phyloP scores from a whole-genome alignment of 2,113 vertebrate species.

The Ovibos moschatus region DNA sequence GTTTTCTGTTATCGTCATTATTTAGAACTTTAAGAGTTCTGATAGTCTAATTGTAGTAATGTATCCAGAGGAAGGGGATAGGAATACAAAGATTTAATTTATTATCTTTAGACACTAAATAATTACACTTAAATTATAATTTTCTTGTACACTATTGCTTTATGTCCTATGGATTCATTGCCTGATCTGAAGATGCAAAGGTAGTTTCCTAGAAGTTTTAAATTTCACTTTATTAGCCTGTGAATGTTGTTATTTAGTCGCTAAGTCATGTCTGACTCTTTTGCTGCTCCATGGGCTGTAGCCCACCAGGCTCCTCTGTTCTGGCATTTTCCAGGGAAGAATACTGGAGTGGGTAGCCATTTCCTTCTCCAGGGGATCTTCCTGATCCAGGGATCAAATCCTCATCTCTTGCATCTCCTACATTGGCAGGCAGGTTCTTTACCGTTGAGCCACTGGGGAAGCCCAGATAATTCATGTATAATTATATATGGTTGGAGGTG shows the following conservation, averaged over 20 bases:
- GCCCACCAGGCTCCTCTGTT: neutral
- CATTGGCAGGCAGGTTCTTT: neutral
- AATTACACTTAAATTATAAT: neutral
- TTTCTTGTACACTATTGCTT: neutral
- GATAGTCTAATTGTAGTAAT: neutral
- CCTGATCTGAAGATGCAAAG: neutral
- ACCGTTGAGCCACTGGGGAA: neutral
- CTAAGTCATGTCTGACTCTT: neutral
- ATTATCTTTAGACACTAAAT: neutral
- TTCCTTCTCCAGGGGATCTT: neutral
- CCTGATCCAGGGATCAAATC: neutral
- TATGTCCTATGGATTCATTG: neutral
- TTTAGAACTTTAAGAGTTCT: neutral
- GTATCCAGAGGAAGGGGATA: neutral
- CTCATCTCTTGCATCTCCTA: neutral
- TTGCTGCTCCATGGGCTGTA: neutral
- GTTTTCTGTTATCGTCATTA: neutral
- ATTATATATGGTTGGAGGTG: neutral
- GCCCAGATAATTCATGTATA: neutral
- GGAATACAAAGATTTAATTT: neutral
- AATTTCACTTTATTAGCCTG: neutral
- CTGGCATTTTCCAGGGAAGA: neutral
- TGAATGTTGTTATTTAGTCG: neutral
- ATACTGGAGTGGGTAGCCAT: neutral
- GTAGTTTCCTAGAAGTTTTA: neutral